These are phyloP conservation scores for Cyclargus thomasi DNA, from an alignment of 1,140 invertebrate genomes.

Conservation along the genomic window DNA sequence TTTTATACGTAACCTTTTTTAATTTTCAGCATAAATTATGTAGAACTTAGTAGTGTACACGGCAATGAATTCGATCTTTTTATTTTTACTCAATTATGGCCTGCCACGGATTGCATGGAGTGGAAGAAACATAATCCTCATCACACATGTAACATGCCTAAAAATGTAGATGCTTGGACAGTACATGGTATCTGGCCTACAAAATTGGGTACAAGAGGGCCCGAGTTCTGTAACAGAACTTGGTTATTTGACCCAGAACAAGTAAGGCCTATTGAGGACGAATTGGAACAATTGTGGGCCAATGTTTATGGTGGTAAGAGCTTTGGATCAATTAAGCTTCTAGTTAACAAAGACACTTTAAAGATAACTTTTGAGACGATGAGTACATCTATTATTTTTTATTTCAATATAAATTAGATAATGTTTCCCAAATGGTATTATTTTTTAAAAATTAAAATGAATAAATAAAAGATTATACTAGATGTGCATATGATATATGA, in stretches of 20 bases:
- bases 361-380: too few relatives aligned
- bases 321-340: neutral
- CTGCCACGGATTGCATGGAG: slow-evolving; percentile 82
- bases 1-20: slow-evolving; percentile 10
- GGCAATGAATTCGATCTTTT: slow-evolving; percentile 80
- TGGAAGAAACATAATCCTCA: slow-evolving; percentile 79
- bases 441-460: too few relatives aligned
- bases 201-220: slow-evolving; percentile 79
- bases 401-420: too few relatives aligned
- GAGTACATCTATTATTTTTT: too few relatives aligned
- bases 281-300: slow-evolving; percentile 82
- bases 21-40: slow-evolving; percentile 31
- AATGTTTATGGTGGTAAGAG: slow-evolving; percentile 79
- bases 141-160: slow-evolving; percentile 80
- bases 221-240: slow-evolving; percentile 81
- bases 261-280: slow-evolving; percentile 76
- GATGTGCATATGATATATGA: neutral
- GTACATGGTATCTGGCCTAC: slow-evolving; percentile 91
- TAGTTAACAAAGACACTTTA: too few relatives aligned
- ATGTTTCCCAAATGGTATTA: too few relatives aligned
- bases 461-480: too few relatives aligned
- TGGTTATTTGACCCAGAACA: slow-evolving; percentile 78
- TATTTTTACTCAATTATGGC: slow-evolving; percentile 89
- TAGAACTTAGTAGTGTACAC: slow-evolving; percentile 21
- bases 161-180: slow-evolving; percentile 79